Conservation (phyloP, 2,797 vertebrate genomes). For the Neopelma chrysocephalum region DNA sequence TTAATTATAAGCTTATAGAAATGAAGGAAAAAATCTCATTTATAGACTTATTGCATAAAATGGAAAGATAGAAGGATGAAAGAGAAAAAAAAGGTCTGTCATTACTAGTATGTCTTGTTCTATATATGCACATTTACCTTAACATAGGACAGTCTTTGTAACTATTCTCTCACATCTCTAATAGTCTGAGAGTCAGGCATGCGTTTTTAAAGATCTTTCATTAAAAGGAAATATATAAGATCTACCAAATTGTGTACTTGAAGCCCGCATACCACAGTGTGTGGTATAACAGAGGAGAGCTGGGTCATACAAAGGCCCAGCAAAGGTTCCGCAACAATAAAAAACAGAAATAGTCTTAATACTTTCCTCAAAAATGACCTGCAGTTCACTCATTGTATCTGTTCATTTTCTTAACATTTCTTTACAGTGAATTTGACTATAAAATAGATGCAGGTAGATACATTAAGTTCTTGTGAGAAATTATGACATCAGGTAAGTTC, state of each 20-base stretch:
- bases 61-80: not conserved
- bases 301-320: not conserved
- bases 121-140: not conserved
- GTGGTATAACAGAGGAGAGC: not conserved
- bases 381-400: not conserved
- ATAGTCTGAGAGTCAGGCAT: not conserved
- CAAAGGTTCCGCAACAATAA: not conserved
- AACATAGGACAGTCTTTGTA: not conserved
- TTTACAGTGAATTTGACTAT: not conserved
- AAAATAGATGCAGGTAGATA: not conserved
- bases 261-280: not conserved
- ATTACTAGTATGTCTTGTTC: not conserved
- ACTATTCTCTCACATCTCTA: not conserved
- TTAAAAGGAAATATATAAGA: not conserved
- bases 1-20: not conserved
- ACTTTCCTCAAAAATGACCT: not conserved
- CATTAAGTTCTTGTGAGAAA: not conserved
- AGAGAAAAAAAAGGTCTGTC: not conserved
- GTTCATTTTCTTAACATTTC: not conserved
- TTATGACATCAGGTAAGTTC: not conserved
- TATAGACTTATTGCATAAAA: not conserved
- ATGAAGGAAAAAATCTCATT: not conserved
- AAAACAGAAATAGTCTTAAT: not conserved
- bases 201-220: not conserved
- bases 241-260: not conserved